A percentile compares a stretch with the other conserved stretches of the same genome.
These are phyloP conservation scores for Drosophila yakuba DNA, from an alignment of 1,140 invertebrate species.

Conservation along the genomic window DNA sequence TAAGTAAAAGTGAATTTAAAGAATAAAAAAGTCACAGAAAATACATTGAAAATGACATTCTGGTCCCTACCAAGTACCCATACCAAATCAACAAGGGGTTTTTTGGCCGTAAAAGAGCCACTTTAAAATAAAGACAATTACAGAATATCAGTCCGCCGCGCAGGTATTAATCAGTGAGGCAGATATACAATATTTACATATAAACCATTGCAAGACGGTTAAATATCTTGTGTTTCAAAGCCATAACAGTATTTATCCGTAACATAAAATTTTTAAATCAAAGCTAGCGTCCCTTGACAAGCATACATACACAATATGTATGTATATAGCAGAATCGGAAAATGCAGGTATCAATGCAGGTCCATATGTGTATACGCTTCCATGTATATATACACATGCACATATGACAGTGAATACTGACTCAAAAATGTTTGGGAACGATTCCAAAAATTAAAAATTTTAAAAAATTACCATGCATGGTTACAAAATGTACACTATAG, in stretches of 20 bases:
- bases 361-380: not conserved
- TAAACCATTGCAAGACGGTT: too few species aligned
- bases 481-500: not conserved
- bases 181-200: too few species aligned
- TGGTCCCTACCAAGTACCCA: too few species aligned
- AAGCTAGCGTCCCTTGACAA: not conserved
- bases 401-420: not conserved
- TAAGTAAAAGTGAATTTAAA: too few species aligned
- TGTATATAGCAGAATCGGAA: slow-evolving; percentile 7
- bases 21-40: too few species aligned
- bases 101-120: too few species aligned
- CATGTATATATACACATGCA: not conserved
- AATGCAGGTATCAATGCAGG: slow-evolving; percentile 20
- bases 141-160: too few species aligned
- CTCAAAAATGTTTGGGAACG: not conserved
- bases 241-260: not conserved
- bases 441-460: not conserved
- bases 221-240: too few species aligned
- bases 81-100: too few species aligned
- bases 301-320: slow-evolving; percentile 6
- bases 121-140: too few species aligned
- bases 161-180: too few species aligned
- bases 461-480: not conserved
- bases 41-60: too few species aligned
- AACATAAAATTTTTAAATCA: not conserved